A percentile compares a stretch with the other conserved stretches of the same genome.
These are phyloP conservation scores for Leptopilina drosophilae DNA, from an alignment of 2,888 invertebrate species.

Conservation along the genomic window DNA sequence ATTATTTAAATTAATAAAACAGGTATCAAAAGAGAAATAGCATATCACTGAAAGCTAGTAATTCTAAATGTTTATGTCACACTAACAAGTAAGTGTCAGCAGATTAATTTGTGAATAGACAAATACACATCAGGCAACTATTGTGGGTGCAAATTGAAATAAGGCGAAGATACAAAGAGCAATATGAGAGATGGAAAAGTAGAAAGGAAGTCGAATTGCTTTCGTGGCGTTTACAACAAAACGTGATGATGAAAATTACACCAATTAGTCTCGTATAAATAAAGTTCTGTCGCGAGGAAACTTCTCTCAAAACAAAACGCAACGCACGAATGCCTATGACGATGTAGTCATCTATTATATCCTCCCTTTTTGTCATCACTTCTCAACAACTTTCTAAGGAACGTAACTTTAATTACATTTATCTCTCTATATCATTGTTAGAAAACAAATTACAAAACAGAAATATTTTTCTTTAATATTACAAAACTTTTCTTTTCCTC, in stretches of 20 bases:
- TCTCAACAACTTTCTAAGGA: background rate
- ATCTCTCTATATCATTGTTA: background rate
- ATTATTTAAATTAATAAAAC: background rate
- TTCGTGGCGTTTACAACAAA: constrained; percentile 67
- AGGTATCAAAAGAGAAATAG: background rate
- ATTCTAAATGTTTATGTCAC: background rate
- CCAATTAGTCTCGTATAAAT: constrained; percentile 65
- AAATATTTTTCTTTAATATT: background rate
- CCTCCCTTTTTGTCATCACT: background rate
- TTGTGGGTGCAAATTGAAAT: constrained; percentile 49
- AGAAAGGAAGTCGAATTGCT: constrained; percentile 50
- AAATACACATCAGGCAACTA: constrained; percentile 48
- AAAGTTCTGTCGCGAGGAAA: constrained; percentile 19
- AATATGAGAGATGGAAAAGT: constrained; percentile 38
- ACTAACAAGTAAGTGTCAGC: constrained; percentile 1
- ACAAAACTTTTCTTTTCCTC: no score
- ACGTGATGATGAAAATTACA: constrained; percentile 66
- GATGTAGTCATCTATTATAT: constrained; percentile 23
- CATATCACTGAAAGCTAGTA: no score
- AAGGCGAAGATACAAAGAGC: constrained; percentile 4
- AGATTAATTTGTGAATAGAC: constrained; percentile 43
- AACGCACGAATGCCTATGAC: constrained; percentile 22
- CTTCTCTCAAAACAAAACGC: constrained; percentile 6
- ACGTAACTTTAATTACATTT: background rate
- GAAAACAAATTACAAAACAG: background rate